phyloP scores from a whole-genome alignment of 1,140 invertebrate genomes.

The Pseudoatta argentina region DNA sequence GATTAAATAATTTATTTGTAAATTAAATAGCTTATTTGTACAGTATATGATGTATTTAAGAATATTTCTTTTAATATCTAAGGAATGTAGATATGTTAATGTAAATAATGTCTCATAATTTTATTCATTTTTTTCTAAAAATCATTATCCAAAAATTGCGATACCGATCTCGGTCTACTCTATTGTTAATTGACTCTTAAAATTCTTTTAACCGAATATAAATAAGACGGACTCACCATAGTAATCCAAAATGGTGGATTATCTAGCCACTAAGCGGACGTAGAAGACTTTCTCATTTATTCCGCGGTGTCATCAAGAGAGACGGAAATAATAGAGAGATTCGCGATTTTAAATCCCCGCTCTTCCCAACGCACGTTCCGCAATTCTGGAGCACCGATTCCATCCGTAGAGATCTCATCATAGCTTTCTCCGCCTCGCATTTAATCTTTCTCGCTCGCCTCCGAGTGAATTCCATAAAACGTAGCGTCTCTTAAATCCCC shows the following conservation, averaged over 20 bases:
- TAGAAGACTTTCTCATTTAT: slow-evolving; percentile 58
- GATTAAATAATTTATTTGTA: too few species aligned
- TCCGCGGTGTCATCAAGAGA: slow-evolving; percentile 41
- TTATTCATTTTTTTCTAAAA: too few species aligned
- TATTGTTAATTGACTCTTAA: slow-evolving; percentile 25
- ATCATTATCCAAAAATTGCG: too few species aligned
- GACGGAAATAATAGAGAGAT: slow-evolving; percentile 34
- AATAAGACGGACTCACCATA: slow-evolving; percentile 68
- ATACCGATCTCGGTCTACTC: too few species aligned
- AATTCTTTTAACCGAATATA: slow-evolving; percentile 79
- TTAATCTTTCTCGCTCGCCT: slow-evolving; percentile 66
- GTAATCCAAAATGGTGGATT: slow-evolving; percentile 73
- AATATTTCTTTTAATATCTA: too few species aligned
- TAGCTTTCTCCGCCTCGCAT: slow-evolving; percentile 34
- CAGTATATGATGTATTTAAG: too few species aligned
- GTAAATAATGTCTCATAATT: too few species aligned
- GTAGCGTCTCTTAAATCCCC: slow-evolving; percentile 47
- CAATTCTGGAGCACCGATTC: slow-evolving; percentile 54
- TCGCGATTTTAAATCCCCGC: slow-evolving; percentile 59
- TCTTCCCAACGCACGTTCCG: slow-evolving; percentile 25
- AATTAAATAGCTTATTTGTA: too few species aligned
- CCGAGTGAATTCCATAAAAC: slow-evolving; percentile 71
- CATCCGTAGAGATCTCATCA: slow-evolving; percentile 19
- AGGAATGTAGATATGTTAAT: too few species aligned
- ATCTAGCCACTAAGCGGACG: slow-evolving; percentile 2